Percentiles rank a stretch among this genome's conserved stretches.
Evolutionary conservation across 2,888 invertebrate genomes (phyloP).

Genomic region (Kryphioiulus occultus): DNA sequence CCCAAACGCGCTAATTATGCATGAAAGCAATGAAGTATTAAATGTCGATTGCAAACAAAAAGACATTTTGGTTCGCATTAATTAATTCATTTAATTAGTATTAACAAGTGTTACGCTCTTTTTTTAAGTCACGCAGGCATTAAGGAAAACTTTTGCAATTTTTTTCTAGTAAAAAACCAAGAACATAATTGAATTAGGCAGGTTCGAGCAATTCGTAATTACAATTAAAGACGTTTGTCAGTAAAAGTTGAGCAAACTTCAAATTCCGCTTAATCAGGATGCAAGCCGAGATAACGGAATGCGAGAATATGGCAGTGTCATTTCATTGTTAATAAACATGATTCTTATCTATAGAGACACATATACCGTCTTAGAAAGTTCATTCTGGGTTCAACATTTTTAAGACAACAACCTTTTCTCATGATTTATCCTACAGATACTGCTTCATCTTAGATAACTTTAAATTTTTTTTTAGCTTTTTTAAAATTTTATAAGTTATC

Average conservation of each 20-base stretch:
- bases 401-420: too few species aligned
- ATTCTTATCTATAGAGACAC: too few species aligned
- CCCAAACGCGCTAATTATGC: neutral
- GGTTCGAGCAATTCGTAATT: neutral
- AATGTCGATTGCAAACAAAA: constrained; percentile 5
- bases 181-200: neutral
- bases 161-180: neutral
- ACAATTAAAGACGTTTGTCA: neutral
- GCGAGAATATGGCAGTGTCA: neutral
- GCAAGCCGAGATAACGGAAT: neutral
- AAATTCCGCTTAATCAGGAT: constrained; percentile 5
- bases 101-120: neutral
- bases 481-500: too few species aligned
- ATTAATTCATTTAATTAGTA: constrained; percentile 5
- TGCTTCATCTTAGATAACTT: too few species aligned
- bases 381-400: too few species aligned
- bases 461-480: too few species aligned
- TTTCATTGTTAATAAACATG: too few species aligned
- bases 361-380: too few species aligned
- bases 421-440: too few species aligned
- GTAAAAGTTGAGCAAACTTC: neutral
- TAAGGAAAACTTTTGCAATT: constrained; percentile 5
- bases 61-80: constrained; percentile 5
- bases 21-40: neutral
- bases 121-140: constrained; percentile 5